A percentile compares a stretch with the other conserved stretches of the same genome.
Conservation (phyloP, 2,113 vertebrate genomes). For the Caracal caracal region DNA sequence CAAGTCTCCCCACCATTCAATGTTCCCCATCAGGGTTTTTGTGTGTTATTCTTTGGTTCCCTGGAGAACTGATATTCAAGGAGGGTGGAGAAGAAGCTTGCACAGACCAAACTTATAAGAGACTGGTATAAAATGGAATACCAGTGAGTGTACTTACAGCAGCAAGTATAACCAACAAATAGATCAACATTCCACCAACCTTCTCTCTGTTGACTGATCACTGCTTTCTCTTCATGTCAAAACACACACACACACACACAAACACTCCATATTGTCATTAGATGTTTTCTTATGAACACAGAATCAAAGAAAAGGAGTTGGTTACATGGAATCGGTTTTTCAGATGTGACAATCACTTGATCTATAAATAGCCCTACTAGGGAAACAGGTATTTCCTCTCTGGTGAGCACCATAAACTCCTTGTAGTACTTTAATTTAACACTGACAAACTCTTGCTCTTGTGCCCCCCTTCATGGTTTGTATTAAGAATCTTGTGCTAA, state of each 20-base stretch:
- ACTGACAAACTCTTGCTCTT: background rate
- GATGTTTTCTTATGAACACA: background rate
- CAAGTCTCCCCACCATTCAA: background rate
- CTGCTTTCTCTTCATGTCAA: background rate
- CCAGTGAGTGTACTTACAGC: background rate
- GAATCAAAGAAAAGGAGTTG: background rate
- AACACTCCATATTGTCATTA: background rate
- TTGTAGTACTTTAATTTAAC: background rate
- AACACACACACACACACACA: accelerated
- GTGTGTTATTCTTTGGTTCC: background rate
- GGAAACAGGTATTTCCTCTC: background rate
- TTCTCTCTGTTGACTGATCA: background rate
- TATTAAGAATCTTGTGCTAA: background rate
- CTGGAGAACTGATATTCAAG: background rate
- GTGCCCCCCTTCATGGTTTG: background rate
- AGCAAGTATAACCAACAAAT: background rate
- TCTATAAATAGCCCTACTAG: background rate
- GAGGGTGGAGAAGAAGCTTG: background rate
- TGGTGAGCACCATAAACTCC: background rate
- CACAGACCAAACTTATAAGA: background rate
- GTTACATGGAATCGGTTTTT: background rate
- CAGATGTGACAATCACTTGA: background rate
- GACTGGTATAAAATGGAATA: background rate
- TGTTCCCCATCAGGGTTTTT: background rate
- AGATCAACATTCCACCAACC: background rate